Base-by-base conservation (phyloP, 2,888 invertebrate genomes). In the Dasypolia templi region DNA sequence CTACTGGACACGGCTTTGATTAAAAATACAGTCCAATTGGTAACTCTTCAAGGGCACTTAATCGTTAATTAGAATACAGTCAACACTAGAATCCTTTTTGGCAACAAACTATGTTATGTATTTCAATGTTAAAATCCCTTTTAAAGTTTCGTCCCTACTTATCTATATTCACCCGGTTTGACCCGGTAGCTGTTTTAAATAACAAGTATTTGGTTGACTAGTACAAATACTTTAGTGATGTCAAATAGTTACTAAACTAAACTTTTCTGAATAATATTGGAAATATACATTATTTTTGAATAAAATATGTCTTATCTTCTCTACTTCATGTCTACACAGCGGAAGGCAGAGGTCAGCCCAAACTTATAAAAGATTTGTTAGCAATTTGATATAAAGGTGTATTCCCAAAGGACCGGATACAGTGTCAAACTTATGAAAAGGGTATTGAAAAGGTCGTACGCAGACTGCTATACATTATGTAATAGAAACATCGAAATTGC, bases 311-410 rank as follows among this genome's bases (percentile, higher is more conserved):
- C 55, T 7, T 26, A 19, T 11, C 19, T 39, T 7, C n/a, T 73
- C 39, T 42, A 42, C 17, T 42, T 29, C 19, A 46, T 35, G 46
- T 55, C 32, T 59, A 46, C 19, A 55, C 14, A 32, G n/a, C 9
- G n/a, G 19, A 44, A n/a, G 55, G 5, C 17, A 17, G 46, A 39
- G 29, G 35, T 51, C 53, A 29, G 11, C 49, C n/a, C 3, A 44
- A 81, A 75, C 49, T 56, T 58, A 22, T 65, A 56, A 75, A 44
- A 51, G 44, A 81, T 75, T 75, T 79, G 58, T 61, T 51, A 68
- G 49, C 59, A 68, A 68, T 81, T 64, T 75, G n/a, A 44, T 55
- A 49, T 32, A 64, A 74, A 75, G 44, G 29, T 42, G 49, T 68
- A n/a, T 59, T 53, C 76, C 76, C 68, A 35, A 75, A 61, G 68